Conservation (phyloP, 2,888 invertebrate genomes). For the Aleiodes testaceus region DNA sequence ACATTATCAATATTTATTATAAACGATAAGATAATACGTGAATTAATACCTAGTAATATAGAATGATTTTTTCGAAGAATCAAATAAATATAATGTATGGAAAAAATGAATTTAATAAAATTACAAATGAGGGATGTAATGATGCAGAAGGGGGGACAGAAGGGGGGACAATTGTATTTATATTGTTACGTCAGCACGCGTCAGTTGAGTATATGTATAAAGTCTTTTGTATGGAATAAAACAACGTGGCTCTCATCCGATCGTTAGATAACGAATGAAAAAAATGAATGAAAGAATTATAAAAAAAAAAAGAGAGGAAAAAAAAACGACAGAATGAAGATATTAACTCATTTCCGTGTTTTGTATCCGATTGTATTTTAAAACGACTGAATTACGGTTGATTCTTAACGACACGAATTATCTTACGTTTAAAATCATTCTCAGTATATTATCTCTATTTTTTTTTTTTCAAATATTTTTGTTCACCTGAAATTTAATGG, state of each 20-base stretch:
- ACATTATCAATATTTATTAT: conserved; percentile 70
- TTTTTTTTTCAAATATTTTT: neutral
- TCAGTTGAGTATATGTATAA: conserved; percentile 26
- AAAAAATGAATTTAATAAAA: conserved; percentile 5
- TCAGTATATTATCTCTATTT: neutral
- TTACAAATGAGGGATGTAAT: conserved; percentile 18
- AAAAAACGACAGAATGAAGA: conserved; percentile 1
- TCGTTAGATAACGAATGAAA: conserved; percentile 24
- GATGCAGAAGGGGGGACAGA: neutral
- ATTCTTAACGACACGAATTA: conserved; percentile 3
- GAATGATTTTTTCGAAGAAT: neutral
- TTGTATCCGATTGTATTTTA: conserved; percentile 33
- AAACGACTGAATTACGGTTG: conserved; percentile 16
- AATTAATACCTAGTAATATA: conserved; percentile 59
- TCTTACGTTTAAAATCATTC: neutral
- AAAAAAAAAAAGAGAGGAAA: conserved; percentile 21
- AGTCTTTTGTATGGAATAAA: conserved; percentile 58
- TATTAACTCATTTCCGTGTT: conserved; percentile 31
- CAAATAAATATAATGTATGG: neutral
- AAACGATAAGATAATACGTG: conserved; percentile 68
- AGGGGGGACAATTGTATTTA: conserved; percentile 58
- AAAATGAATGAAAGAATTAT: conserved; percentile 29
- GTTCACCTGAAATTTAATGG: neutral
- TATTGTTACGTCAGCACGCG: conserved; percentile 66
- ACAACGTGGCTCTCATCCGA: conserved; percentile 61